Percentiles rank a stretch among this genome's conserved stretches.
Conservation (phyloP, 2,797 vertebrate genomes). For the Sphenodon punctatus region DNA sequence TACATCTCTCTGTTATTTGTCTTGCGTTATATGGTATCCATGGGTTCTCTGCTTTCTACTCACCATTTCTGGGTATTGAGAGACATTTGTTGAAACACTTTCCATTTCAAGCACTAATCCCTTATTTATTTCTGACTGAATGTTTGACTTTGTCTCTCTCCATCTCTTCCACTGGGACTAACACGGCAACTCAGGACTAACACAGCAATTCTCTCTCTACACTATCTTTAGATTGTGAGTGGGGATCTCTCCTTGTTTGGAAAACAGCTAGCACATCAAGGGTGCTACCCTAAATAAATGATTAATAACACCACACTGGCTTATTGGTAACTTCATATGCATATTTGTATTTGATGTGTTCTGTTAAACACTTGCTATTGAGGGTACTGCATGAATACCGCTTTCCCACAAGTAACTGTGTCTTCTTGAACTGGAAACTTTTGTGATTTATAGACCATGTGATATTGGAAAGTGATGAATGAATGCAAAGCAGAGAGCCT, state of each 20-base stretch:
- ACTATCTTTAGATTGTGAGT: not conserved
- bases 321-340: no score
- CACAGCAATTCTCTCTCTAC: not conserved
- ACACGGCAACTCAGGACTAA: no score
- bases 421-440: not conserved
- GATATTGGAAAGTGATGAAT: no score
- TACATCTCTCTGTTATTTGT: not conserved
- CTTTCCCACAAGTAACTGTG: not conserved
- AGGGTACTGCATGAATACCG: not conserved
- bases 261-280: slow-evolving; percentile 6
- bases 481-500: not conserved
- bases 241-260: slow-evolving; percentile 6
- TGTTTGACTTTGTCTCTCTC: no score
- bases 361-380: not conserved
- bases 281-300: slow-evolving; percentile 1
- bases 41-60: not conserved
- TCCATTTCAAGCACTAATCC: no score
- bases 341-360: not conserved
- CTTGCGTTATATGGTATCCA: not conserved
- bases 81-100: not conserved
- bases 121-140: no score
- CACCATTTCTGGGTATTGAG: not conserved
- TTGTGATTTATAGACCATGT: not conserved
- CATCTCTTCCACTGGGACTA: no score
- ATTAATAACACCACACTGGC: no score